Percentiles rank a stretch among this genome's conserved stretches.
These are phyloP conservation scores for Geodia barretti DNA, from an alignment of 37 sponge, comb jelly and placozoan species.

Conservation along the genomic window DNA sequence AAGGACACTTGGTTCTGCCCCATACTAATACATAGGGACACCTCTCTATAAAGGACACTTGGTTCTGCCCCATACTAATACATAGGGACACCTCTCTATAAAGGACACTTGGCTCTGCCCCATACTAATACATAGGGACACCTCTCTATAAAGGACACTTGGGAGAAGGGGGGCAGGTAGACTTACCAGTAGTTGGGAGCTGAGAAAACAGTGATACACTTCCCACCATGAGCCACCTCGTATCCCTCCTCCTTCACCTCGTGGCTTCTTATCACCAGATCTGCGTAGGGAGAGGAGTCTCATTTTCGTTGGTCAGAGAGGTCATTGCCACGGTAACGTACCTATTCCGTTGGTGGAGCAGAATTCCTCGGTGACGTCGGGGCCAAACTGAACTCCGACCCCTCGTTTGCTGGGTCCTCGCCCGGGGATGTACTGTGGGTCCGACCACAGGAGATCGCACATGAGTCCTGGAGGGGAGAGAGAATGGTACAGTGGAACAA, in stretches of 20 bases:
- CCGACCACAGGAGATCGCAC: slow-evolving; percentile 99
- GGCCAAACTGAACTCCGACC: slow-evolving; percentile 97
- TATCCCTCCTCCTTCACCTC: slow-evolving; percentile 98
- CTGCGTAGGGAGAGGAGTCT: slow-evolving; percentile 10
- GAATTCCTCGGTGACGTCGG: slow-evolving; percentile 88
- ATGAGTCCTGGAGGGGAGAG: slow-evolving; percentile 80
- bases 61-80: too few species aligned
- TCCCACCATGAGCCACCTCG: slow-evolving; percentile 92
- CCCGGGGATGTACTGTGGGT: slow-evolving; percentile 82
- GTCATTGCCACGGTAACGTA: slow-evolving; percentile 1
- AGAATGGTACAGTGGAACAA: too few species aligned
- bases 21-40: too few species aligned
- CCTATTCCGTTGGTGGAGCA: slow-evolving; percentile 74
- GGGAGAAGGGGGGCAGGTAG: background rate
- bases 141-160: background rate
- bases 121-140: too few species aligned
- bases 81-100: too few species aligned
- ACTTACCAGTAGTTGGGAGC: slow-evolving; percentile 98
- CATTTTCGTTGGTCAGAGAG: background rate
- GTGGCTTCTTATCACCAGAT: slow-evolving; percentile 89
- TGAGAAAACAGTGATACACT: slow-evolving; percentile 99
- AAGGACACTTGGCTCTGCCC: too few species aligned
- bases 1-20: too few species aligned
- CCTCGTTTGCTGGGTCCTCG: slow-evolving; percentile 93
- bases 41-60: too few species aligned